Base-by-base conservation (phyloP, 1,140 invertebrate species). In the Brachionus paranguensis region DNA sequence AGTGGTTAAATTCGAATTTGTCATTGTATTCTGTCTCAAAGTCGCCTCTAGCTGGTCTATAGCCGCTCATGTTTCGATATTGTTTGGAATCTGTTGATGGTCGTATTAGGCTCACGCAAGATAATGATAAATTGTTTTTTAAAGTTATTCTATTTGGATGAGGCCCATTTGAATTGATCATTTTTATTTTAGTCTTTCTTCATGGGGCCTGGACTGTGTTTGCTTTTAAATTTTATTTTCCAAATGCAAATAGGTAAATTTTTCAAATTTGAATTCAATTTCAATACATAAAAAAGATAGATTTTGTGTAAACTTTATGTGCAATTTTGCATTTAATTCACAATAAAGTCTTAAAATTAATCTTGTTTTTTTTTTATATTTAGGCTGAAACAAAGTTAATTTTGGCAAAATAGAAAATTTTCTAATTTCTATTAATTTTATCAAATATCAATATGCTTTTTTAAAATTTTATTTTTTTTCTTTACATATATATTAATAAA, bases 21-120 rank as follows among this genome's bases (percentile, higher is more conserved):
- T 81, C 78, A 64, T 81, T 81, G 24, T 17, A 81, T 43, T 64
- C 53, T 24, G 78, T 81, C 33, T 81, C 78, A 68, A 81, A 81
- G 53, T 81, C 78, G 12, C 78, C 53, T 81, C 78, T 81, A 6
- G 53, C 53, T 64, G 78, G 50, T 41, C 2, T 60, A n/a, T 81
- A 81, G 8, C 78, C 78, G 64, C 53, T 81, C 78, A 81, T 43
- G 12, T 27, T 20, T 29, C 72, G 27, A 27, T 50, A 76, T 24
- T 76, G 72, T 29, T 76, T 76, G 2, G 72, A 50, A 24, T 76
- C 43, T 47, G 27, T 11, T 1, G 17, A 12, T 14, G 72, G 72
- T 50, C 72, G 10, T 24, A 76, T 43, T 24, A 72, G 3, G 33
- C 68, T 72, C 29, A 72, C 5, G 2, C n/a, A 60, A 20, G 5